Conservation (phyloP, 2,888 invertebrate species). For the Drosophila demipolita region DNA sequence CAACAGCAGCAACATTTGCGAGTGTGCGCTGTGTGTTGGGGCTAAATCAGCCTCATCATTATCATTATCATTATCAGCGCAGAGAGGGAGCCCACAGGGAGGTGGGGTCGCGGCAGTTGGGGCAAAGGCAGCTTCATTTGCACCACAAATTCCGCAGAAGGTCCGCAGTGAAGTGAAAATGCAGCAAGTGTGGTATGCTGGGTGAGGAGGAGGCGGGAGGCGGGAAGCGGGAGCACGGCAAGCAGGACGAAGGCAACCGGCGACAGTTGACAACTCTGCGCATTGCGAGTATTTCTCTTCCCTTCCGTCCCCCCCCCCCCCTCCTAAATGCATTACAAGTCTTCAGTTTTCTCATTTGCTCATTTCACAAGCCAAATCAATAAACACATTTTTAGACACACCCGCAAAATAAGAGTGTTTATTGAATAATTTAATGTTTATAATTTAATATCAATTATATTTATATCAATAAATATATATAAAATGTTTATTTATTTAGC, state of each 20-base stretch:
- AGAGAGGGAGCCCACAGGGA: background rate
- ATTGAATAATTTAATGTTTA: background rate
- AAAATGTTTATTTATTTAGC: background rate
- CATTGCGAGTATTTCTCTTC: constrained; percentile 39
- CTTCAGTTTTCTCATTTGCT: constrained; percentile 51
- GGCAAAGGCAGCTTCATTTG: constrained; percentile 48
- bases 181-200: constrained; percentile 1
- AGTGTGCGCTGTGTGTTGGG: constrained; percentile 23
- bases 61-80: constrained; percentile 60
- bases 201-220: too few species aligned
- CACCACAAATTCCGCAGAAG: constrained; percentile 45
- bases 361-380: background rate
- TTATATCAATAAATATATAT: too few species aligned
- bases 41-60: constrained; percentile 76
- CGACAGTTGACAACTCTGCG: constrained; percentile 41
- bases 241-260: constrained; percentile 12
- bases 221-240: background rate
- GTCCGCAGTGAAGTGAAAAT: constrained; percentile 53
- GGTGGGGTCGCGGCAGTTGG: background rate
- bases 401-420: background rate
- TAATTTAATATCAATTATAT: background rate
- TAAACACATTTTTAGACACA: background rate
- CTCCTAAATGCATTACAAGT: constrained; percentile 19
- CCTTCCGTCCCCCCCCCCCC: background rate
- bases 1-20: constrained; percentile 17